Percentiles rank a stretch among this genome's conserved stretches.
Evolutionary conservation across 2,797 vertebrate species (phyloP).

Genomic region (Hydrophis major): DNA sequence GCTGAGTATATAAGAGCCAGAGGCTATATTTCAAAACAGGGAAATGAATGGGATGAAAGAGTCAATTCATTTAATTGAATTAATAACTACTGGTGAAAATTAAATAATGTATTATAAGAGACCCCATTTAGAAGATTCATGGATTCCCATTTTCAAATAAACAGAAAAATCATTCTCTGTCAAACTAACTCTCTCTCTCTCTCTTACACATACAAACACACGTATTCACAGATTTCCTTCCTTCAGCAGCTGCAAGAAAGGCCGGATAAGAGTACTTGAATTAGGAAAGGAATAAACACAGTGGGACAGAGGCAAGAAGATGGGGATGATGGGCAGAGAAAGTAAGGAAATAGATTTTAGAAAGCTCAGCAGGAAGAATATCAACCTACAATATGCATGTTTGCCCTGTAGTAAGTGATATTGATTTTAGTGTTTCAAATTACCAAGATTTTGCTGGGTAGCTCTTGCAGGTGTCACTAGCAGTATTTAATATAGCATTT

Average conservation of each 20-base stretch:
- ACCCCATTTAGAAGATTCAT: neutral
- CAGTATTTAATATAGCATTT: neutral
- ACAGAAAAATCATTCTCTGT: neutral
- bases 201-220: neutral
- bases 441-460: slow-evolving; percentile 29
- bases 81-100: neutral
- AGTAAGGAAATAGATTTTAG: neutral
- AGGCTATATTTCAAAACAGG: neutral
- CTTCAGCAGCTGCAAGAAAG: neutral
- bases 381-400: slow-evolving; percentile 56
- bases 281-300: neutral
- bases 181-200: neutral
- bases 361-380: neutral
- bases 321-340: neutral
- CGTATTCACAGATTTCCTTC: neutral
- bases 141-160: neutral
- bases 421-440: slow-evolving; percentile 52
- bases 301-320: neutral
- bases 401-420: slow-evolving; percentile 3
- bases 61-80: neutral
- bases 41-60: neutral
- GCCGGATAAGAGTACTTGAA: neutral
- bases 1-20: neutral
- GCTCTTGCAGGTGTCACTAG: neutral
- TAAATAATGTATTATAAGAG: neutral